phyloP scores from a whole-genome alignment of 2,797 vertebrate genomes.

The Ambastaia sidthimunki region DNA sequence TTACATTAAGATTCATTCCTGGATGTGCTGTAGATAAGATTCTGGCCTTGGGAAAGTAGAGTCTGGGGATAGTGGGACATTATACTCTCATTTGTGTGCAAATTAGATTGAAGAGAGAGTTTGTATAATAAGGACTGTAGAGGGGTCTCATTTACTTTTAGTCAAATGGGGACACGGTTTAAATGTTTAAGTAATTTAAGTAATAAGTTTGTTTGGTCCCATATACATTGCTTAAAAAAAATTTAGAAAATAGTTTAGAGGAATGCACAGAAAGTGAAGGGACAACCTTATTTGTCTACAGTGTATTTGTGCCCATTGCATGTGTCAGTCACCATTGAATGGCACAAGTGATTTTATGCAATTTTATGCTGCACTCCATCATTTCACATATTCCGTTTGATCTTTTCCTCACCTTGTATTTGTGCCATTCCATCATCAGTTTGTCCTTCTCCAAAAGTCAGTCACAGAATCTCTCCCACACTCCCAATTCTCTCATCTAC shows the following conservation, averaged over 20 bases:
- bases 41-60: conserved; percentile 72
- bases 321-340: too few relatives aligned
- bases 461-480: conserved; percentile 20
- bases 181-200: conserved; percentile 18
- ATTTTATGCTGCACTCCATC: conserved; percentile 32
- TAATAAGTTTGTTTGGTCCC: not conserved
- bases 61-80: conserved; percentile 72
- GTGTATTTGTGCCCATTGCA: too few relatives aligned
- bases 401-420: conserved; percentile 12
- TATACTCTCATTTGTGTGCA: conserved; percentile 86
- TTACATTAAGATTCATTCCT: conserved; percentile 68
- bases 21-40: conserved; percentile 78
- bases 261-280: too few relatives aligned
- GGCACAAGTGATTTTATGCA: not conserved
- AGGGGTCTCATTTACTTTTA: conserved; percentile 60
- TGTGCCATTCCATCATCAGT: conserved; percentile 1
- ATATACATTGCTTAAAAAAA: not conserved
- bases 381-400: conserved; percentile 8
- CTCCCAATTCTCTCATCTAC: conserved; percentile 29
- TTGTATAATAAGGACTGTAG: conserved; percentile 67
- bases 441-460: conserved; percentile 31
- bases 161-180: conserved; percentile 47
- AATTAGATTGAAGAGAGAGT: conserved; percentile 77
- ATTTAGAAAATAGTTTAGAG: too few relatives aligned
- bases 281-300: too few relatives aligned